phyloP scores from a whole-genome alignment of 2,888 invertebrate species.

The Melinaea menophilus region DNA sequence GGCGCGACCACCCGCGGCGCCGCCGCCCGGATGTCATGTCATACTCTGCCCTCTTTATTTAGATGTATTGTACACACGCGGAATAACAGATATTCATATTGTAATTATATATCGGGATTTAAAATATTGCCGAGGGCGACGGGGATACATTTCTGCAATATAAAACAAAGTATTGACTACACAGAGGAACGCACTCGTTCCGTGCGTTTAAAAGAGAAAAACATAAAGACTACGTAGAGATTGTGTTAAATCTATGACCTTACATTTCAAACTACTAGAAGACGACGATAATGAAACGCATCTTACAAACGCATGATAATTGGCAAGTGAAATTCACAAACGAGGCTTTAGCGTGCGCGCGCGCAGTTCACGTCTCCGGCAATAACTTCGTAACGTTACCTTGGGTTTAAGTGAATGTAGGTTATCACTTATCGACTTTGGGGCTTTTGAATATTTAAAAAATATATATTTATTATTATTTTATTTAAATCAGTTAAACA shows the following conservation, averaged over 20 bases:
- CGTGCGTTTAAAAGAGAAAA: too few species aligned
- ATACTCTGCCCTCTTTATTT: slow-evolving; percentile 20
- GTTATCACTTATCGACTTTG: slow-evolving; percentile 2
- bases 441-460: too few species aligned
- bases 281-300: slow-evolving; percentile 36
- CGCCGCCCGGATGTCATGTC: slow-evolving; percentile 14
- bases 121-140: too few species aligned
- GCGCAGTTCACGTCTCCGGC: slow-evolving; percentile 33
- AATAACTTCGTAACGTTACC: slow-evolving; percentile 10
- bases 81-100: slow-evolving; percentile 1
- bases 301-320: slow-evolving; percentile 40
- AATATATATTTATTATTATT: neutral
- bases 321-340: slow-evolving; percentile 49
- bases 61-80: neutral
- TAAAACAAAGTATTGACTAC: too few species aligned
- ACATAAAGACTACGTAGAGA: too few species aligned
- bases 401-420: slow-evolving; percentile 12
- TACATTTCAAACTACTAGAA: slow-evolving; percentile 7
- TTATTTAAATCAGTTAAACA: too few species aligned
- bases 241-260: too few species aligned
- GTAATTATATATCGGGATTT: neutral
- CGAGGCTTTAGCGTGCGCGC: slow-evolving; percentile 45
- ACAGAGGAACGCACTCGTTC: too few species aligned
- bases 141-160: too few species aligned
- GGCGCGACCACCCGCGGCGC: slow-evolving; percentile 26